Evolutionary conservation across 2,888 invertebrate species (phyloP).

Genomic region (Malthinus seriepunctatus): DNA sequence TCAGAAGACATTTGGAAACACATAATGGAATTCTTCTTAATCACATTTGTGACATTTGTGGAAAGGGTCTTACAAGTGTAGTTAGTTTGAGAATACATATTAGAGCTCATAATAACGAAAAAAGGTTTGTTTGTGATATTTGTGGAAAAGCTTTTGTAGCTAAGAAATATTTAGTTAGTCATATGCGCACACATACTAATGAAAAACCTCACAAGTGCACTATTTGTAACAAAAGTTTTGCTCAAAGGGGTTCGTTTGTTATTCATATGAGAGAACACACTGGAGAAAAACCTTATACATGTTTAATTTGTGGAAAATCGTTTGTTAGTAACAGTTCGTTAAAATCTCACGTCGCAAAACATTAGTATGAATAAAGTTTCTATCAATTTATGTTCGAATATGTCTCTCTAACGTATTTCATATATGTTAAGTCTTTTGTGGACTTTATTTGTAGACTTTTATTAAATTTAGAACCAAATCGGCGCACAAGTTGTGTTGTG

Average conservation of each 20-base stretch:
- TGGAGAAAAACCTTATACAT: slow-evolving; percentile 61
- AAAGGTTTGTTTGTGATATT: slow-evolving; percentile 45
- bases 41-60: slow-evolving; percentile 56
- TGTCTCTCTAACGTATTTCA: too few relatives aligned
- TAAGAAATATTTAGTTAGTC: slow-evolving; percentile 54
- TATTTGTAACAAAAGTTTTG: neutral
- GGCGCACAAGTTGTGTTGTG: too few relatives aligned
- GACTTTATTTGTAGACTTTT: too few relatives aligned
- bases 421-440: too few relatives aligned
- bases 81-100: slow-evolving; percentile 40
- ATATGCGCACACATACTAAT: slow-evolving; percentile 59
- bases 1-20: slow-evolving; percentile 22
- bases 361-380: neutral
- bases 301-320: slow-evolving; percentile 55
- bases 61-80: slow-evolving; percentile 55
- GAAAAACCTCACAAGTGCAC: slow-evolving; percentile 59
- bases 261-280: slow-evolving; percentile 4
- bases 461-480: too few relatives aligned
- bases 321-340: neutral
- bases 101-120: slow-evolving; percentile 49
- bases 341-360: neutral
- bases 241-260: neutral
- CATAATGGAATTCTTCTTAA: slow-evolving; percentile 23
- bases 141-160: slow-evolving; percentile 56
- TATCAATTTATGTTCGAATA: too few relatives aligned